A percentile compares a stretch with the other conserved stretches of the same genome.
These are phyloP conservation scores for Hucho hucho DNA, from an alignment of 2,113 vertebrate species.

Conservation along the genomic window DNA sequence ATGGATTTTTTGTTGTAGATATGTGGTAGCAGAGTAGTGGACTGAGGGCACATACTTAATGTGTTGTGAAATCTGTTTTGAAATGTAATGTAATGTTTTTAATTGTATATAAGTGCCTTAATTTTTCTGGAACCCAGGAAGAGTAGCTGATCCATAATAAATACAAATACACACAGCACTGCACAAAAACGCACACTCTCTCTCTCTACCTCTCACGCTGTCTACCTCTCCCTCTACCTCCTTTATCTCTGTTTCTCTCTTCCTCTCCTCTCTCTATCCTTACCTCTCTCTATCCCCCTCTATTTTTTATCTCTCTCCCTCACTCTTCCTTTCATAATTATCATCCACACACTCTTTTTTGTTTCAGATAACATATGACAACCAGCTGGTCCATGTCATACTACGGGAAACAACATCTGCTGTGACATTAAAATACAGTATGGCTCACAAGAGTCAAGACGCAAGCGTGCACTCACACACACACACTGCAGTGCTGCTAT, in stretches of 20 bases:
- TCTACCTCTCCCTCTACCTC: not conserved
- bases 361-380: not conserved
- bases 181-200: too few species aligned
- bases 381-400: not conserved
- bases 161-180: too few species aligned
- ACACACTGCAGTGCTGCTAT: not conserved
- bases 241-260: not conserved
- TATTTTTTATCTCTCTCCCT: not conserved
- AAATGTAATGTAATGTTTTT: too few species aligned
- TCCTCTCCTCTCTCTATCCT: not conserved
- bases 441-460: not conserved
- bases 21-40: too few species aligned
- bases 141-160: too few species aligned
- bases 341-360: not conserved
- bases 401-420: constrained; percentile 1
- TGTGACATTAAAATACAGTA: constrained; percentile 4
- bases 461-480: not conserved
- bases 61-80: too few species aligned
- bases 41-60: too few species aligned
- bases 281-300: not conserved
- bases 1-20: too few species aligned
- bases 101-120: too few species aligned
- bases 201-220: not conserved
- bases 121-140: too few species aligned
- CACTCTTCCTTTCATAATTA: not conserved